Evolutionary conservation across 2,797 vertebrate genomes (phyloP), one percentile per base, ranked within the genome.

Genomic region (Poecile montanus): DNA sequence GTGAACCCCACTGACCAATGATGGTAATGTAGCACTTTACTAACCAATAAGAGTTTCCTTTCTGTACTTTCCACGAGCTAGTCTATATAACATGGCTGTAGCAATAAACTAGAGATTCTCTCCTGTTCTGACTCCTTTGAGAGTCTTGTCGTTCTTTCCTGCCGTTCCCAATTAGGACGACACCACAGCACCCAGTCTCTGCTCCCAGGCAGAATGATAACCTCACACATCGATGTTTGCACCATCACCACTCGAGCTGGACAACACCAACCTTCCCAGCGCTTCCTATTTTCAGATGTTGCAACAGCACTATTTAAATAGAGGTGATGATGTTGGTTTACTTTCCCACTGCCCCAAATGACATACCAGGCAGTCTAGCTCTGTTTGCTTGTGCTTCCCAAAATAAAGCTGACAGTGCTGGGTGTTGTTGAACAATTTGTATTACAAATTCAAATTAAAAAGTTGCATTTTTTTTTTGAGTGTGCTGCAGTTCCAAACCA

Each of bases 331-430:
- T 93, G 85, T 34, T 93, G 91, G 42, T 86, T 93, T 76, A 50
- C 85, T 95, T 96, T 90, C 74, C 91, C 79, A 22, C 53, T 96
- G 88, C 88, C 70, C 95, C 82, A 61, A n/a, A 90, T 91, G 63
- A 44, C 93, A 93, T 91, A 40, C 89, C 85, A 32, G 83, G 74
- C 88, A 56, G 80, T 76, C 58, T 65, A 56, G 36, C 25, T 32
- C 38, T 50, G 65, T 84, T 92, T 84, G 66, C 86, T 61, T 61
- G 44, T 80, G 30, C 74, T 94, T 93, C 93, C 70, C 70, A 76
- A 96, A 92, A 97, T 94, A 96, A 91, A 95, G n/a, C 45, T 85
- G 82, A 19, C 62, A 14, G 10, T 5, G 16, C 26, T 70, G 30
- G 42, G 16, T 51, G 63, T 19, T 67, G 40, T 50, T 44, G 72